Conservation (phyloP, 2,797 vertebrate species). For the Catharus ustulatus region DNA sequence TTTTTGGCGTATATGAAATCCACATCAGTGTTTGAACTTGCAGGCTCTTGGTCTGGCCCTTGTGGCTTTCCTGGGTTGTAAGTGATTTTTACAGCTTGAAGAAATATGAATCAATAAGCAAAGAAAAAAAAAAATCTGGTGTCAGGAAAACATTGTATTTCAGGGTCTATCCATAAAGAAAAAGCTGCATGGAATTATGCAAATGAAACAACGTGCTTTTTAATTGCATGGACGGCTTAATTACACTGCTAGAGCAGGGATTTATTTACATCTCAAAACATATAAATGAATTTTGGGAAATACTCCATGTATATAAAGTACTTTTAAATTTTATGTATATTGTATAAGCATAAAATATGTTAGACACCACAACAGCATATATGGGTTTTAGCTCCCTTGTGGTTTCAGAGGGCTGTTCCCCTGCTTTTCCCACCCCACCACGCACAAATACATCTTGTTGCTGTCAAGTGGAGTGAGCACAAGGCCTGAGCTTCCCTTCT, state of each 20-base stretch:
- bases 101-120: neutral
- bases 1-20: neutral
- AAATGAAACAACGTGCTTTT: neutral
- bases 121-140: neutral
- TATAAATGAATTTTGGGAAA: neutral
- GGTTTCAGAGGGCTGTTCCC: neutral
- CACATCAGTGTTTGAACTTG: neutral
- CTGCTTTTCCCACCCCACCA: neutral
- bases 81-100: neutral
- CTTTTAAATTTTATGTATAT: neutral
- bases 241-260: neutral
- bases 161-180: neutral
- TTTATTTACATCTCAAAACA: neutral
- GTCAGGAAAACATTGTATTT: neutral
- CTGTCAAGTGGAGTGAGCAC: neutral
- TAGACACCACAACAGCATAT: neutral
- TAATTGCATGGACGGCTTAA: conserved; percentile 2
- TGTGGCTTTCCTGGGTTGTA: neutral
- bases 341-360: neutral
- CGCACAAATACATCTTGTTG: neutral
- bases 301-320: neutral
- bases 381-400: neutral
- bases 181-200: neutral
- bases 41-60: neutral
- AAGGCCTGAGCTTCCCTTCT: neutral